These are phyloP conservation scores for Fregetta grallaria DNA, from an alignment of 2,113 vertebrate species.

Conservation along the genomic window DNA sequence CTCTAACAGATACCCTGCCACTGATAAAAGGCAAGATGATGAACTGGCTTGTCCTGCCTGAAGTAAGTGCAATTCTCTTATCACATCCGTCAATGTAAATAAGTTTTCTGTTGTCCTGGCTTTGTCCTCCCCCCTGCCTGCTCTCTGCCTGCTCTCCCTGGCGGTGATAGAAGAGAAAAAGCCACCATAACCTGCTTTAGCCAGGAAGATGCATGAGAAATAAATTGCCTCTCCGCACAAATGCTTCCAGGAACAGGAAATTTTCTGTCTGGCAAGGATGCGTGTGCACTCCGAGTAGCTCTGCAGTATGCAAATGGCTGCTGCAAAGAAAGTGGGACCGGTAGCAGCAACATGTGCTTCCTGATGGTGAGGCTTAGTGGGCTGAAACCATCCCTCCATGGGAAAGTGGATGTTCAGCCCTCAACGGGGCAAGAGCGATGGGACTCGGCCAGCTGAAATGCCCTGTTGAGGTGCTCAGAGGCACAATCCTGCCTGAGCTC, in stretches of 20 bases:
- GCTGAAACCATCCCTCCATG: background rate
- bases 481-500: background rate
- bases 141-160: background rate
- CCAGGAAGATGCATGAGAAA: background rate
- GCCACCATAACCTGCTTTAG: background rate
- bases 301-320: conserved; percentile 7
- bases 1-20: background rate
- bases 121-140: background rate
- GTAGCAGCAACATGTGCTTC: background rate
- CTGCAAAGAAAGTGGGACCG: background rate
- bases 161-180: background rate
- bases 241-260: conserved; percentile 40
- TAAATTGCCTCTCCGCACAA: background rate
- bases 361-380: background rate
- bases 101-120: conserved; percentile 1
- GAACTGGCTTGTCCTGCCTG: background rate
- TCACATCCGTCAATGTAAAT: background rate
- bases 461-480: background rate
- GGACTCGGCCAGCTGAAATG: background rate
- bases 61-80: background rate
- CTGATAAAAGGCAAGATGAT: background rate
- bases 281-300: background rate
- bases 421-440: background rate
- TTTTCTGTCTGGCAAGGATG: background rate
- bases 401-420: background rate